Evolutionary conservation across 2,797 vertebrate species (phyloP), one percentile per base, ranked within the genome.

Genomic region (Chrosomus eos): DNA sequence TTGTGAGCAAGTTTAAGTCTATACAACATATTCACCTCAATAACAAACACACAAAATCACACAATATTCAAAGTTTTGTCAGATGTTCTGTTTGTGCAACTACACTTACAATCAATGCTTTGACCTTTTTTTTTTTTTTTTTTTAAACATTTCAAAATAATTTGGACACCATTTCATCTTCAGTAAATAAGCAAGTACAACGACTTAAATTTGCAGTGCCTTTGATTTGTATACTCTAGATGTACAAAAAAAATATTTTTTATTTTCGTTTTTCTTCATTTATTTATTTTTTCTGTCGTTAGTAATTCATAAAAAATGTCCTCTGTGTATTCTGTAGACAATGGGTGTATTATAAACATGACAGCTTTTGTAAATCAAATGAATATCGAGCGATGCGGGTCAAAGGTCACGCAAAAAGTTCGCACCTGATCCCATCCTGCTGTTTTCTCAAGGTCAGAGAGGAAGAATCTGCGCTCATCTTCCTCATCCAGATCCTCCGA

Each of bases 371-470:
- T 8, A 55, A 8, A 8, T 16, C 14, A 53, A 53, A 53, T 28
- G 7, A 14, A 23, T 13, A 23, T 38, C 13, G 26, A 36, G 13
- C 7, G n/a, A 38, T 28, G n/a, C 31, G 14, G 18, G 58, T 64
- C 38, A 48, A 3, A 79, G 31, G 64, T 80, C 77, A 67, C 28
- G 43, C 14, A 2, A 2, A 48, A 36, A 28, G 60, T 62, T 28
- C 7, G 5, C 70, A 83, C 81, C 71, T 74, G 70, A 82, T 82
- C 26, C 71, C 71, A 8, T 62, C n/a, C 14, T 75, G 71, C 43
- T 75, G 81, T 7, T 83, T 43, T 66, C 14, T 82, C 4, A 75
- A 6, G 7, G 58, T 53, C 58, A 66, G 38, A 66, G 58, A 28
- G 38, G 43, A 51, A 74, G 70, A 83, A 8, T 38, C 70, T 0